phyloP scores from a whole-genome alignment of 2,797 vertebrate species.

The Melanogrammus aeglefinus region DNA sequence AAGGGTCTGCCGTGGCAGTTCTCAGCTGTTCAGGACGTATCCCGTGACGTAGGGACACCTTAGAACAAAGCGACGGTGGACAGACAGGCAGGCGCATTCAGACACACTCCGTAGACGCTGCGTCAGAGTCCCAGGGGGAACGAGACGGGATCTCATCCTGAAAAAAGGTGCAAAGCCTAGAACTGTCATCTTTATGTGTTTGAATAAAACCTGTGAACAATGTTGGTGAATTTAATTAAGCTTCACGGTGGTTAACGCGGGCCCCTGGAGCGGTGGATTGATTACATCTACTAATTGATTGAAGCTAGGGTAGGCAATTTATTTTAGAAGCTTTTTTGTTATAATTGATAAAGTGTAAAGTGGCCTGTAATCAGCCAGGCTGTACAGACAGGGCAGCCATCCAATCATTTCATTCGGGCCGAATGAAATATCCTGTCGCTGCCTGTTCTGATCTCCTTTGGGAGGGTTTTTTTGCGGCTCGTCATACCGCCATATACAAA shows the following conservation, averaged over 20 bases:
- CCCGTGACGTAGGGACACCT: constrained; percentile 29
- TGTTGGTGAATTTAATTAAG: neutral
- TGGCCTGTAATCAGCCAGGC: no score
- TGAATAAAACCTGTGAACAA: neutral
- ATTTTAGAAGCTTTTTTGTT: neutral
- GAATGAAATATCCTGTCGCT: no score
- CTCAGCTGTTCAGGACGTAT: neutral
- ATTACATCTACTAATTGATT: neutral
- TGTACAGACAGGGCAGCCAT: no score
- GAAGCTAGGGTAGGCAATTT: neutral
- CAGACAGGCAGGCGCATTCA: neutral
- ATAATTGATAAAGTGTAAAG: no score
- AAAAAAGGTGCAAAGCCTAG: neutral
- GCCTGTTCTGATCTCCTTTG: no score
- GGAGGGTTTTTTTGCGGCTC: no score
- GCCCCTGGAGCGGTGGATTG: neutral
- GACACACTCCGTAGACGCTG: constrained; percentile 5
- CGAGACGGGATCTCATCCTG: neutral
- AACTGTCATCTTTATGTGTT: neutral
- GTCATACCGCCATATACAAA: neutral
- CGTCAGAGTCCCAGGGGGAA: neutral
- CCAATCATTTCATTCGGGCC: no score
- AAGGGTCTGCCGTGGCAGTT: constrained; percentile 16
- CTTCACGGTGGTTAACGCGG: neutral
- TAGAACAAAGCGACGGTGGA: neutral